Conservation (phyloP, 2,888 invertebrate genomes). For the Stomorhina lunata region DNA sequence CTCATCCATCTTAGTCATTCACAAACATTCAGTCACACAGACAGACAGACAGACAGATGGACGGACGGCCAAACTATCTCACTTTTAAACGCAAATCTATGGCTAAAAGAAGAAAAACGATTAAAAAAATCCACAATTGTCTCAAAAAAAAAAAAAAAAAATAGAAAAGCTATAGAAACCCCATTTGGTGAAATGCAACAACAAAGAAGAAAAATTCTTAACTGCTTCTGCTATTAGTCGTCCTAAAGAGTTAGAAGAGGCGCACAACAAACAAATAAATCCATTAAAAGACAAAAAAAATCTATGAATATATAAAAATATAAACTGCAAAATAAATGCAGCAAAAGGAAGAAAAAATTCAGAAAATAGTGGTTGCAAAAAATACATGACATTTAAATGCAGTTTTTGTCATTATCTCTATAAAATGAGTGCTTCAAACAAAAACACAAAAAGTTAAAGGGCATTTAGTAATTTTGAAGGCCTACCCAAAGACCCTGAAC, state of each 20-base stretch:
- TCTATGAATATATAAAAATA: conserved; percentile 4
- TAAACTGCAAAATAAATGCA: conserved; percentile 42
- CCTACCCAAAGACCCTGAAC: background rate
- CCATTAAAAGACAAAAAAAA: conserved; percentile 13
- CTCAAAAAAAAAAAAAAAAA: conserved; percentile 3
- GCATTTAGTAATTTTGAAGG: too few species aligned
- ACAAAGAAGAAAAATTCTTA: background rate
- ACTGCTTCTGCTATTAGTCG: background rate
- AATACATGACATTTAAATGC: conserved; percentile 58
- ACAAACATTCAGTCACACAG: conserved; percentile 20
- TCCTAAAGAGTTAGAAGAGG: background rate
- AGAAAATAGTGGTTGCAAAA: conserved; percentile 18
- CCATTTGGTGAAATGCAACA: conserved; percentile 25
- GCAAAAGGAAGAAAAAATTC: background rate
- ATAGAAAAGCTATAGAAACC: conserved; percentile 19
- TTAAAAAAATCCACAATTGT: conserved; percentile 57
- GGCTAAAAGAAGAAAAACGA: conserved; percentile 60
- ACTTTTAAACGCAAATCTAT: conserved; percentile 34
- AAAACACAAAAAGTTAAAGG: background rate
- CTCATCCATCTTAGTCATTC: conserved; percentile 61
- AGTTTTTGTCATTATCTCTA: conserved; percentile 44
- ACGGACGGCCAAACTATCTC: too few species aligned
- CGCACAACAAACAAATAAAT: conserved; percentile 41
- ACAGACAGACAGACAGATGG: conserved; percentile 8
- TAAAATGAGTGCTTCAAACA: conserved; percentile 22